Base-by-base conservation (phyloP, 2,797 vertebrate species). In the Crocodylus rhombifer region DNA sequence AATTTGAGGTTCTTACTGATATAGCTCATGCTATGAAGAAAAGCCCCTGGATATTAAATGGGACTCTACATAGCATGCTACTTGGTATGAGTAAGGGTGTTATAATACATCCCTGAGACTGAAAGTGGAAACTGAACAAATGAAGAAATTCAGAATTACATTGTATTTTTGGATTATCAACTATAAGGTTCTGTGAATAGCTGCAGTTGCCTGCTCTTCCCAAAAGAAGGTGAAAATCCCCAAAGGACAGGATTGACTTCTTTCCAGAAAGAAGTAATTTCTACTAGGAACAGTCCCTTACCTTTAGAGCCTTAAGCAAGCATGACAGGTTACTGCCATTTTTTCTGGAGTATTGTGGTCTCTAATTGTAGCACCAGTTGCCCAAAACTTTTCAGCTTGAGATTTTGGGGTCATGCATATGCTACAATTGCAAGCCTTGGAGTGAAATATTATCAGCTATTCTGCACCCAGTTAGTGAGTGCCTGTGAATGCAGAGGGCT, bases 31-130 rank as follows among this genome's bases (percentile, higher is more conserved):
- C 51, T 64, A 3, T 30, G 60, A 69, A 60, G 51, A 3, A 23
- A 5, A 1, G 26, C n/a, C 51, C 36, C 12, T 4, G 12, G 36
- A 16, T 5, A 5, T 33, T 30, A 5, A 14, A 4, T 5, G 69
- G 30, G 0, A 5, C 36, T 62, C 69, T 71, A 63, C 11, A 1
- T 1, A 1, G 77, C 0, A 0, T 13, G 60, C 16, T 0, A 5
- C 4, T 15, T 74, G 26, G n/a, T 28, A 64, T 65, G 67, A 30
- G 23, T 63, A 2, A 18, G 82, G 63, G 10, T 57, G 3, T 3
- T 77, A 60, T 64, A 23, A 9, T 62, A 23, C 28, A 0, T n/a
- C 6, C 57, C 3, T 2, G 1, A 7, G 11, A 25, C 28, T 11
- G 62, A 26, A 69, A 67, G 74, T 58, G 64, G 55, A 64, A 55